A percentile compares a stretch with the other conserved stretches of the same genome.
Evolutionary conservation across 1,140 invertebrate species (phyloP).

Genomic region (Platorchestia sp.): DNA sequence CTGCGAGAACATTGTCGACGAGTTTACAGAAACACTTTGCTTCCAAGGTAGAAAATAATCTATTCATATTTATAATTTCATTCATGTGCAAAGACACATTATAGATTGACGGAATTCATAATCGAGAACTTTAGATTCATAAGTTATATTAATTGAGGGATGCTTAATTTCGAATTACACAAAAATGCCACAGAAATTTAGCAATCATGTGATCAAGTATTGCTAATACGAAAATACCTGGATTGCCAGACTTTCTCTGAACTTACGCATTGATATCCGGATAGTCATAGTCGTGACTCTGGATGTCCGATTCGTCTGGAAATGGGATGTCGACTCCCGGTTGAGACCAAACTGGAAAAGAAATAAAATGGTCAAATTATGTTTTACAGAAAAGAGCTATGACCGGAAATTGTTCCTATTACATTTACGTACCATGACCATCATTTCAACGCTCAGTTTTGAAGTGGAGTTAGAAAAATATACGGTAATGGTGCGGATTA

Average conservation of each 20-base stretch:
- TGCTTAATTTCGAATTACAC: background rate
- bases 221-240: background rate
- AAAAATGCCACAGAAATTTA: background rate
- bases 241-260: background rate
- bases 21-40: background rate
- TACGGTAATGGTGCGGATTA: background rate
- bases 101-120: background rate
- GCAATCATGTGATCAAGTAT: background rate
- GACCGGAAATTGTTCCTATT: background rate
- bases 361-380: background rate
- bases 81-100: background rate
- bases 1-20: background rate
- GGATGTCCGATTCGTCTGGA: slow-evolving; percentile 55
- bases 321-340: slow-evolving; percentile 41
- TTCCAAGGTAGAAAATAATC: background rate
- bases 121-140: background rate
- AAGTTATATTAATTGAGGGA: background rate
- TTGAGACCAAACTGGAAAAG: slow-evolving; percentile 52
- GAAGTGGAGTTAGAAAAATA: background rate
- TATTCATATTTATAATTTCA: background rate
- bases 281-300: slow-evolving; percentile 57
- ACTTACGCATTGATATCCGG: slow-evolving; percentile 29
- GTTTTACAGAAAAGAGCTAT: background rate
- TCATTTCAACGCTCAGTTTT: background rate
- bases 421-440: background rate